These are phyloP conservation scores for Ganaspis brasiliensis DNA, from an alignment of 2,888 invertebrate genomes.

Conservation along the genomic window DNA sequence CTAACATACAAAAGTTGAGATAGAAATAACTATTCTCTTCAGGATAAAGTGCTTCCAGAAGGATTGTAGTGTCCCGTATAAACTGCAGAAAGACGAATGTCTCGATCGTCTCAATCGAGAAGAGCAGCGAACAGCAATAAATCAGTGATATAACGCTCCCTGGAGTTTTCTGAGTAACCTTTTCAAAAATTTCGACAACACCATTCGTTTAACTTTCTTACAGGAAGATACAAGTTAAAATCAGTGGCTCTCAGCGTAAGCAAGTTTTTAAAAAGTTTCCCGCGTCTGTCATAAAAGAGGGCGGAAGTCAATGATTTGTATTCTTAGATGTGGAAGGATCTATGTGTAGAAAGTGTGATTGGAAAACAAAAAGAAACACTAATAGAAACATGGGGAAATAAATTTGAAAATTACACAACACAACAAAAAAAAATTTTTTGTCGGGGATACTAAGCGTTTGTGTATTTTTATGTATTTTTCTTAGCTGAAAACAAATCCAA, in stretches of 20 bases:
- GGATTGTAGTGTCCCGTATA: slow-evolving; percentile 52
- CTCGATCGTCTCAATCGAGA: slow-evolving; percentile 54
- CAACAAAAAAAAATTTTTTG: too few species aligned
- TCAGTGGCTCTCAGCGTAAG: not conserved
- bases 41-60: slow-evolving; percentile 11
- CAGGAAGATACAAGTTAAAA: slow-evolving; percentile 21
- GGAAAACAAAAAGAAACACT: not conserved
- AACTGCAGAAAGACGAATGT: slow-evolving; percentile 57
- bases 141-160: slow-evolving; percentile 57
- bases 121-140: slow-evolving; percentile 57
- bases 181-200: slow-evolving; percentile 36
- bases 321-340: not conserved
- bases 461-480: too few species aligned
- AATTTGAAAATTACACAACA: too few species aligned
- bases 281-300: not conserved
- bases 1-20: slow-evolving; percentile 8
- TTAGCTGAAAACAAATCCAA: too few species aligned
- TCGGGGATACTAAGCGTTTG: too few species aligned
- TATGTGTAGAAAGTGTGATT: not conserved
- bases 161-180: slow-evolving; percentile 30
- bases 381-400: too few species aligned
- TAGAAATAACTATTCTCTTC: slow-evolving; percentile 2
- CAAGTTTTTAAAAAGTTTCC: not conserved
- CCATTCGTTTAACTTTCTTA: slow-evolving; percentile 14
- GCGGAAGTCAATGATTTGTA: not conserved